These are phyloP conservation scores for Cassiopea andromeda DNA, from an alignment of 30 jellyfish, hydroid and myxozoan species.

Conservation along the genomic window DNA sequence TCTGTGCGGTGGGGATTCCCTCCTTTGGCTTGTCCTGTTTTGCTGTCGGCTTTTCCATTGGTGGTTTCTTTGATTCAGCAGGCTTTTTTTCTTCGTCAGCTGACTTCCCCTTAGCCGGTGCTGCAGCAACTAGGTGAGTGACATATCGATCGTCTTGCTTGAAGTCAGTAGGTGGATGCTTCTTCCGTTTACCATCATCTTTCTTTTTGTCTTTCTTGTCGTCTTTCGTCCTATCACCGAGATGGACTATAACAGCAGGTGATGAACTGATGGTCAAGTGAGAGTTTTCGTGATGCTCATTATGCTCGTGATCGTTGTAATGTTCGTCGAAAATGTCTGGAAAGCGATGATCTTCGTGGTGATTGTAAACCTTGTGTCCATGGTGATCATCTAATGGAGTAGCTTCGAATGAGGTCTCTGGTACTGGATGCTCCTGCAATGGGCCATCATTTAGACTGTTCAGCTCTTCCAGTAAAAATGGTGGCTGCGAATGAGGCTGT, in stretches of 20 bases:
- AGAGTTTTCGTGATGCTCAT: constrained; percentile 6
- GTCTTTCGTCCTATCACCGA: constrained; percentile 57
- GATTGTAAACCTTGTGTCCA: constrained; percentile 8
- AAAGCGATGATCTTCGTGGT: constrained; percentile 33
- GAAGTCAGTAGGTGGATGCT: constrained; percentile 58
- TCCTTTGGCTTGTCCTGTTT: constrained; percentile 62
- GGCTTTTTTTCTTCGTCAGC: constrained; percentile 41
- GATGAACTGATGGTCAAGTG: constrained; percentile 34
- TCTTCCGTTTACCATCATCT: constrained; percentile 34
- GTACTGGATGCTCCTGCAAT: constrained; percentile 49
- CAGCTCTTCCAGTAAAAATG: constrained; percentile 62
- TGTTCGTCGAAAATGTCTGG: constrained; percentile 50
- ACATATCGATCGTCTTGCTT: constrained; percentile 74
- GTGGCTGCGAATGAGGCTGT: constrained; percentile 73
- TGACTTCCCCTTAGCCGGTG: constrained; percentile 45
- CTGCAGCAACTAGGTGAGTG: constrained; percentile 77
- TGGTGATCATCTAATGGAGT: constrained; percentile 31
- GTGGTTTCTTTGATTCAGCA: constrained; percentile 58
- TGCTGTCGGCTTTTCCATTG: constrained; percentile 67
- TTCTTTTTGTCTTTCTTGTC: constrained; percentile 22
- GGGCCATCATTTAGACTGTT: constrained; percentile 69
- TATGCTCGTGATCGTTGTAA: constrained; percentile 4
- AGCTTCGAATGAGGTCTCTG: constrained; percentile 42
- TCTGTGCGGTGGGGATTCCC: constrained; percentile 56
- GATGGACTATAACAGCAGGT: constrained; percentile 49